Conservation (phyloP, 2,797 vertebrate species). For the Lepus townsendii region DNA sequence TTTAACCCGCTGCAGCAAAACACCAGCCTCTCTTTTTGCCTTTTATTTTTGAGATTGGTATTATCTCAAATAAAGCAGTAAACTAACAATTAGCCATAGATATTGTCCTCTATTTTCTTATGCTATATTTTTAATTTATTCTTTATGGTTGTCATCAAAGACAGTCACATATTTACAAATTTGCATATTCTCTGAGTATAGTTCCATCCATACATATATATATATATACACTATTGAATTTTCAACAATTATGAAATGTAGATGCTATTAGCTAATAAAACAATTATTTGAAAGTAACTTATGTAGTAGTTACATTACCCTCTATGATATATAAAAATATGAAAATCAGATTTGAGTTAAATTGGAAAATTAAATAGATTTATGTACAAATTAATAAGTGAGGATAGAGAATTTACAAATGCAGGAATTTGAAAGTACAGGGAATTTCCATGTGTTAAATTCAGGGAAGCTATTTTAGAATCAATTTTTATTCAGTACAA, state of each 20-base stretch:
- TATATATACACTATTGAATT: neutral
- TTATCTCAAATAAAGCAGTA: conserved; percentile 15
- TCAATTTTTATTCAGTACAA: neutral
- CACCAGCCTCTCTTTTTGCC: no score
- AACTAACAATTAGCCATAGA: neutral
- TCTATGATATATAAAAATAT: neutral
- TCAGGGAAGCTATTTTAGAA: neutral
- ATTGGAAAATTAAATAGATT: neutral
- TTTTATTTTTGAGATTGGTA: neutral
- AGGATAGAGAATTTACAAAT: neutral
- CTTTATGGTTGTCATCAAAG: neutral
- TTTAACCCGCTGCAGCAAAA: no score
- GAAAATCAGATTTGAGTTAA: neutral
- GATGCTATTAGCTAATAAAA: neutral
- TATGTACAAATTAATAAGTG: neutral
- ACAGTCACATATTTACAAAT: neutral
- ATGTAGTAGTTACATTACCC: neutral
- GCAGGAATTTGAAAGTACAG: neutral
- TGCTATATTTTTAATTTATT: neutral
- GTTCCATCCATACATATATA: neutral
- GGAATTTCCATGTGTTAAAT: neutral
- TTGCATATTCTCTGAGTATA: neutral
- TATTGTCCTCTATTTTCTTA: neutral
- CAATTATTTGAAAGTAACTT: neutral
- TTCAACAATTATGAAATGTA: neutral